Conservation (phyloP, 2,888 invertebrate genomes). For the Acanthosepion lycidas region DNA sequence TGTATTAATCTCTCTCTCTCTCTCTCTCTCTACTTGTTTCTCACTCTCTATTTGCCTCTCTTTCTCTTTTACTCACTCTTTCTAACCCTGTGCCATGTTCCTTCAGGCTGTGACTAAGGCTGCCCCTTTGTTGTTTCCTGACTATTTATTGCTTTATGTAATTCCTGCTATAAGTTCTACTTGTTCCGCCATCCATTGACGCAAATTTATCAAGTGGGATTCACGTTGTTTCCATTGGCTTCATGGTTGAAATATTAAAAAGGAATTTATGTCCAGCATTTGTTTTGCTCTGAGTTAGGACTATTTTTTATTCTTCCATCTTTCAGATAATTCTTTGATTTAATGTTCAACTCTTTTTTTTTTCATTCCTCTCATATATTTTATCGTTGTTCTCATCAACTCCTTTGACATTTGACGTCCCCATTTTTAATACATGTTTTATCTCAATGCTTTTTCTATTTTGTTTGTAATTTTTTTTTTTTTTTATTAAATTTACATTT, state of each 20-base stretch:
- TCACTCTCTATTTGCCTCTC: not conserved
- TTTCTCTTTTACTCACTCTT: no score
- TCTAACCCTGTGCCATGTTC: no score
- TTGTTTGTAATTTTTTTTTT: not conserved
- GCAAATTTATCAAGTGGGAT: no score
- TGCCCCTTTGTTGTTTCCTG: no score
- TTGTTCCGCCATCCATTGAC: no score
- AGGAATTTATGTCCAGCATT: not conserved
- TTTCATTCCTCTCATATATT: not conserved
- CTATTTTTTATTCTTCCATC: not conserved
- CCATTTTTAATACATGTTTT: not conserved
- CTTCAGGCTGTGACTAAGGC: no score
- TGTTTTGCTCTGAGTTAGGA: not conserved
- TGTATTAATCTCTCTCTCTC: slow-evolving; percentile 39
- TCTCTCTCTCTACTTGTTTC: not conserved
- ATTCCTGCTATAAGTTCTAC: no score
- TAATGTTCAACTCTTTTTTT: not conserved
- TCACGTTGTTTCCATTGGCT: not conserved
- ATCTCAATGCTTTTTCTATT: not conserved
- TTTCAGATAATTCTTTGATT: not conserved
- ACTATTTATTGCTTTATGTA: no score
- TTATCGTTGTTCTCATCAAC: not conserved
- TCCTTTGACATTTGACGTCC: not conserved
- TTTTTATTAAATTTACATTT: not conserved
- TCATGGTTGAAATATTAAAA: not conserved